Base-by-base conservation (phyloP, 2,888 invertebrate genomes). In the Elmis aenea region DNA sequence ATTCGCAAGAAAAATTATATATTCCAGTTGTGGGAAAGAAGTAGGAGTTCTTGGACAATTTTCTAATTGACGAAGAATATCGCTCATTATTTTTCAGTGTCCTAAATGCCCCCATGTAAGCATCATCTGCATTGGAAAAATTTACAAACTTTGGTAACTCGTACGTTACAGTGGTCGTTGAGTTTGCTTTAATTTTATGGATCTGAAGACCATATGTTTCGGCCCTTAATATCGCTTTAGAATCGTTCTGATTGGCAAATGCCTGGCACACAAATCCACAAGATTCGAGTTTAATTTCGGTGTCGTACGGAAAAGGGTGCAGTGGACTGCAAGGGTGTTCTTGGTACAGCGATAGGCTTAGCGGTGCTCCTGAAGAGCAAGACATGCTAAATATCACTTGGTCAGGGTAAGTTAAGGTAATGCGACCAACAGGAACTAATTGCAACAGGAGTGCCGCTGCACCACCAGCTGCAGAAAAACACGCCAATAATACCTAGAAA, bases 371-470 rank as follows among this genome's bases (percentile, higher is more conserved):
- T 6, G 48, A 42, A 23, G 46, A 46, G 54, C 83, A 83, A 3
- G 72, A 66, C 15, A 79, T 58, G 20, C 79, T 71, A 48, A 84
- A 66, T 45, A 81, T 73, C 9, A 77, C 71, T 26, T 70, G 66
- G 2, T 76, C 69, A 3, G 84, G 83, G 55, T 78, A 81, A 6
- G 75, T 75, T 25, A 82, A 70, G 1, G 76, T 80, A 49, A 82
- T 72, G 46, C 85, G 70, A 11, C 83, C 85, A 3, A 82, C 77
- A 1, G 85, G 85, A 21, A 86, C 83, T 5, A 79, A 67, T 14
- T 85, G 70, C 33, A 85, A 68, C 11, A 84, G 68, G 28, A 85
- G 66, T 0, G 83, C 79, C 3, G 81, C 76, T 3, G 68, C 71
- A 3, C 84, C 85, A 11, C 83, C 83, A 38, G 81, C 59, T 10